Conservation (phyloP, 2,888 invertebrate species). For the Anagyrus pseudococci region DNA sequence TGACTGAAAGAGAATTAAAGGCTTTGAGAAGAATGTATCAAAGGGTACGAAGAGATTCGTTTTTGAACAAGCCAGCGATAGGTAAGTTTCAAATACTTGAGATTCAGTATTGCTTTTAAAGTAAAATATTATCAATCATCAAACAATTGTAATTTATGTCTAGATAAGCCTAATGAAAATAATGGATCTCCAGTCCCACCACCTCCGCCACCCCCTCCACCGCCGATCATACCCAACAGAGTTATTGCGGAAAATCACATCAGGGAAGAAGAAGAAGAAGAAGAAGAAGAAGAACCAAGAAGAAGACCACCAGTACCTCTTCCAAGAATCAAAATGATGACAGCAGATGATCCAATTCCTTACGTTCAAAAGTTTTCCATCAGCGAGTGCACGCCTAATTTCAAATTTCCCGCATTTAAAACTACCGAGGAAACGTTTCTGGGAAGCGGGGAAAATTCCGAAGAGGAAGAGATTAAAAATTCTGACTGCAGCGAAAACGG, state of each 20-base stretch:
- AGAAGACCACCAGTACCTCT: constrained; percentile 25
- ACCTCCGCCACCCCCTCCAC: constrained; percentile 18
- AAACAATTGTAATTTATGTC: no score
- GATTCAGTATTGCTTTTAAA: no score
- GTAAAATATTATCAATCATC: no score
- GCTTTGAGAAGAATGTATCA: constrained; percentile 53
- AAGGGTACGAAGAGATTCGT: constrained; percentile 32
- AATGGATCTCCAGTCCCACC: constrained; percentile 5
- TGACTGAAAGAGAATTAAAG: constrained; percentile 55
- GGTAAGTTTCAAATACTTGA: not conserved
- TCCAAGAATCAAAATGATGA: constrained; percentile 34
- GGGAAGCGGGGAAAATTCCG: constrained; percentile 59
- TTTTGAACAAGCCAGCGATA: not conserved
- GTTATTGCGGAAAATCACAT: constrained; percentile 4
- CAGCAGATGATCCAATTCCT: constrained; percentile 30
- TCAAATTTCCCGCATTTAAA: constrained; percentile 46
- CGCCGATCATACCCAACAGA: constrained; percentile 17
- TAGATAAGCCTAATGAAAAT: constrained; percentile 9
- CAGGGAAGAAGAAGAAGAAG: not conserved
- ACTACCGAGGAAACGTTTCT: constrained; percentile 53
- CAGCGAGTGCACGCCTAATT: constrained; percentile 29
- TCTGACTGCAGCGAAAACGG: constrained; percentile 31
- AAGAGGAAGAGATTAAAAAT: constrained; percentile 47
- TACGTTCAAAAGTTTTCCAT: constrained; percentile 41
- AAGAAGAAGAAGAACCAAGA: constrained; percentile 1